Evolutionary conservation across 2,113 vertebrate genomes (phyloP), one percentile per base, ranked within the genome.

Genomic region (Brachyhypopomus gauderio): DNA sequence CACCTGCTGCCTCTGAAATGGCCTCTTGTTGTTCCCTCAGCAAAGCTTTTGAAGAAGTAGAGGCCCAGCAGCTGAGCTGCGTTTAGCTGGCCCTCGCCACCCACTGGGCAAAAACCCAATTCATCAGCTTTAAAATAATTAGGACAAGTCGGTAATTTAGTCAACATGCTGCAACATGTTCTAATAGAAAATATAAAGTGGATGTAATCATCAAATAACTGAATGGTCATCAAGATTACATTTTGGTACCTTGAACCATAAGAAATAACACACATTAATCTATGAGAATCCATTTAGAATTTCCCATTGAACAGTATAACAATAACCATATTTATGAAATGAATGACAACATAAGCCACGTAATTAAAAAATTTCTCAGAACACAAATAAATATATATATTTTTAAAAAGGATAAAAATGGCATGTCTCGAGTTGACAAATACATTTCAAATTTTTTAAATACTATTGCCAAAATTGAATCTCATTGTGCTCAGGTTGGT

Each of bases 401-500:
- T 2, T 30, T 30, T 2, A 30, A 30, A 30, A 30, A 30, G 3
- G 30, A 30, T 45, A 60, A 66, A 82, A 64, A 72, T 58, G 81
- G 41, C 81, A 77, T 45, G 59, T 27, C 70, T 74, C 34, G 77
- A 79, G 60, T 69, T 62, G 56, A 74, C 36, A 66, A 22, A 72
- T 45, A 48, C 36, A 23, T 62, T 11, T 25, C 16, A 12, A 45
- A 30, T n/a, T 75, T 70, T 36, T 14, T 3, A 38, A 64, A 48
- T 6, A 22, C 30, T 27, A 73, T 72, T 73, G 72, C 34, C 72
- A 73, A 36, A 72, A 72, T 20, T 17, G 27, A 67, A 67, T 45
- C 45, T 62, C 58, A 22, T 70, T 77, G 48, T 66, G 38, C 62
- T 67, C 64, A 77, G 27, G 75, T 77, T 77, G 75, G 64, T 73